phyloP scores from a whole-genome alignment of 35 echinoderm and acorn worm genomes.

The Amphiura filiformis region DNA sequence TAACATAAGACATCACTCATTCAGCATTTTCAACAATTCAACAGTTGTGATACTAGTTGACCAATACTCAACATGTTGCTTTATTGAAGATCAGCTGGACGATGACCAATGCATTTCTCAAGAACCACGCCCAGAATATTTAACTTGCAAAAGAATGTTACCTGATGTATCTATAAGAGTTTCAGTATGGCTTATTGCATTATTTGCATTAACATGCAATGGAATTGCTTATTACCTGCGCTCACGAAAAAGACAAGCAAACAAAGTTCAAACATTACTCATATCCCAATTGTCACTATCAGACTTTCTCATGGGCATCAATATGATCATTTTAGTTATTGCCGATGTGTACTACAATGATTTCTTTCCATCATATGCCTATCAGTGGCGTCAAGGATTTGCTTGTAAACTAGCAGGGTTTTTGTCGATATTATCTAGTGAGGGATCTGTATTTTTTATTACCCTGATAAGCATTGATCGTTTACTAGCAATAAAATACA shows the following conservation, averaged over 20 bases:
- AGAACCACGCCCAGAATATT: neutral
- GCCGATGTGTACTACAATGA: slow-evolving; percentile 26
- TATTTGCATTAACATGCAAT: neutral
- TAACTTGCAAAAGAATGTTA: neutral
- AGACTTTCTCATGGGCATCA: slow-evolving; percentile 50
- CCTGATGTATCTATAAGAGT: neutral
- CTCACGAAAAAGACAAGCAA: neutral
- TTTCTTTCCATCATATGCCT: slow-evolving; percentile 16
- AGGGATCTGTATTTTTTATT: slow-evolving; percentile 44
- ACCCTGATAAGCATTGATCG: slow-evolving; percentile 51
- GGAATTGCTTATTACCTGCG: neutral
- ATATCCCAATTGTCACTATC: neutral
- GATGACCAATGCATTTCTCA: neutral
- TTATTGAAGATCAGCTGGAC: neutral
- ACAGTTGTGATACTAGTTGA: neutral
- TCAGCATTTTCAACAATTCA: neutral
- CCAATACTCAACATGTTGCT: neutral
- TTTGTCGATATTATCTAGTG: slow-evolving; percentile 40
- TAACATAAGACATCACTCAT: too few relatives aligned
- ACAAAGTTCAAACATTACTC: neutral
- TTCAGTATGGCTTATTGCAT: neutral
- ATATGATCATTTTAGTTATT: slow-evolving; percentile 39
- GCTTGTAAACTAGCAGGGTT: slow-evolving; percentile 32
- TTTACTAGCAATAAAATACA: slow-evolving; percentile 18
- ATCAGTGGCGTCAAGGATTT: slow-evolving; percentile 1